Evolutionary conservation across 1,140 invertebrate genomes (phyloP).

Genomic region (Triops cancriformis): DNA sequence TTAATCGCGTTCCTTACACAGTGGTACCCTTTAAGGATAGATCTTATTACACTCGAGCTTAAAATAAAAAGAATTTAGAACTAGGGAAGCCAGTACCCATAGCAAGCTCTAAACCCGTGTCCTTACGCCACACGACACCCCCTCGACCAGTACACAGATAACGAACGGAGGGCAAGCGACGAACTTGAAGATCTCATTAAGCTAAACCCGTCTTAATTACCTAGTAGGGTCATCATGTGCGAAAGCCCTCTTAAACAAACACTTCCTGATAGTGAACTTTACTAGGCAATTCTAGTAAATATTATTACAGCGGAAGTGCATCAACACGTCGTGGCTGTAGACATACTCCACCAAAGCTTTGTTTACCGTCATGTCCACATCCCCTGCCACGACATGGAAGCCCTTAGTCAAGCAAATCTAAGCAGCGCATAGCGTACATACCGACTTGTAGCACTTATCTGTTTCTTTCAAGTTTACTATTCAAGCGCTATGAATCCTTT

Average conservation of each 20-base stretch:
- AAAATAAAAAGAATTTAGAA: background rate
- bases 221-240: background rate
- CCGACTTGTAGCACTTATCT: constrained; percentile 8
- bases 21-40: background rate
- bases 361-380: background rate
- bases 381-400: background rate
- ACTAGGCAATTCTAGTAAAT: background rate
- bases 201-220: background rate
- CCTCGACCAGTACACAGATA: background rate
- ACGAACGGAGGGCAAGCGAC: background rate
- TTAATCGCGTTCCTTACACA: background rate
- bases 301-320: background rate
- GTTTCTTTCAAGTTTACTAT: background rate
- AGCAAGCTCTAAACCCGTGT: background rate
- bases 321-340: background rate
- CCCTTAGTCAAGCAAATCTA: background rate
- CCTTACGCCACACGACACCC: background rate
- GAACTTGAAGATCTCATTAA: background rate
- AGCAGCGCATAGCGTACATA: background rate
- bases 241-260: background rate
- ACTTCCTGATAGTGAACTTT: background rate
- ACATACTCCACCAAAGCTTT: background rate
- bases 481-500: background rate
- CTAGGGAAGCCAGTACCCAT: background rate
- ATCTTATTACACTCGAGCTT: background rate